Base-by-base conservation (phyloP, 1,140 invertebrate species). In the Euglossa dilemma region DNA sequence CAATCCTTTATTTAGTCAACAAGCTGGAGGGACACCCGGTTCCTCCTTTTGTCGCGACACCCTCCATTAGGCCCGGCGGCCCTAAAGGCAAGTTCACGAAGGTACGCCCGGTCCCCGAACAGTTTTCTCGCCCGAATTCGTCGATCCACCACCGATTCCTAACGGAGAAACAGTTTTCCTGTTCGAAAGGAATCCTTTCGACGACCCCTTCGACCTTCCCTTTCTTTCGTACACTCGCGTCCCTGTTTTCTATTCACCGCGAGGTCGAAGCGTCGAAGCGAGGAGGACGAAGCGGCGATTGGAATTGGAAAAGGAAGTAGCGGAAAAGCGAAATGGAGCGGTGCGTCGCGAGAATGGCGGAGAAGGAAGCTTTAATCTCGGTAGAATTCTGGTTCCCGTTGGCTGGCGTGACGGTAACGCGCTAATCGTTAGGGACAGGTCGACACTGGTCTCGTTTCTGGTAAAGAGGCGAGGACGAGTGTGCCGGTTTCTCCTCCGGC, bases 1-100 rank as follows among this genome's bases (percentile, higher is more conserved):
- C 85, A 86, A 91, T 90, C 87, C 88, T 91, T 90, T 91, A 92
- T 92, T 91, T 92, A 89, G 88, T 90, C 90, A 91, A 91, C 91
- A 92, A 91, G 89, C 78, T 86, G 75, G 72, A 77, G 72, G 81
- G 75, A 87, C 78, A 86, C 84, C 87, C 79, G 88, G 59, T 80
- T 82, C 67, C 67, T 79, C 72, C 61, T 64, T 78, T 75, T 87
- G 80, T 71, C 47, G 45, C 63, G 66, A 83, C 61, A 77, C 59
- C 73, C 54, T 82, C 54, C 80, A 69, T 78, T 82, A 81, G 71
- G 16, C 7, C 8, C 18, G 56, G 23, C 45, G 18, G 20, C 16
- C 52, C 76, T 83, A 64, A 72, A 67, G 23, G 56, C 61, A 25
- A 59, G 47, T 28, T 14, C 45, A 70, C 70, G n/a, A 36, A 36